Evolutionary conservation across 2,797 vertebrate genomes (phyloP), one percentile per base, ranked within the genome.

Genomic region (Amblyopsis hoosieri): DNA sequence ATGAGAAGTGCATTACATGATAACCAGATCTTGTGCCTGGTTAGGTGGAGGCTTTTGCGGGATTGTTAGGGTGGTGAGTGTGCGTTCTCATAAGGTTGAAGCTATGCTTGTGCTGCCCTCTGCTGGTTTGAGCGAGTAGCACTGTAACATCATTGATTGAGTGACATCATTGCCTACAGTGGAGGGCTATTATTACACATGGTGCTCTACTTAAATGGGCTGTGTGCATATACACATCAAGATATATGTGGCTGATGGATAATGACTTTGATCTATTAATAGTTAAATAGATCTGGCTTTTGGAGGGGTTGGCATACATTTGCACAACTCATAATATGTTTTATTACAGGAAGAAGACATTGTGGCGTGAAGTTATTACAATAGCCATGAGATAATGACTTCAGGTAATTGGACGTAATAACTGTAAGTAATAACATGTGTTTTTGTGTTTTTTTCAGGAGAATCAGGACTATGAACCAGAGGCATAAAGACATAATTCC

Each of bases 391-490:
- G 37, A 37, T 37, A 37, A 1, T 37, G 3, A 9, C 1, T 37
- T 37, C 23, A 23, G 23, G 23, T 23, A 23, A 23, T 23, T 23
- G 23, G 37, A 37, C 6, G 9, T 37, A 37, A 6, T 37, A 37
- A 37, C 37, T 37, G 6, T 6, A 37, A 37, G 37, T 37, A 37
- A 37, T 9, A 37, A 37, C 37, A 57, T 54, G 13, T 46, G 0
- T 47, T 11, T 48, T 71, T 57, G 67, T 76, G 12, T 79, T 17
- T 66, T 62, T 57, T 3, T 55, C 69, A 96, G 92, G 95, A 95
- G 79, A 97, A 94, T 92, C 97, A 97, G 92, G 97, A 99, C 85
- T 99, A 99, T 48, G 96, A 98, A 85, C 97, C 97, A 75, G 97
- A 99, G 88, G 97, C 97, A 11, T 99, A 97, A 96, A 93, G 83